Conservation (phyloP, 1,140 invertebrate species). For the Vanessa atalanta region DNA sequence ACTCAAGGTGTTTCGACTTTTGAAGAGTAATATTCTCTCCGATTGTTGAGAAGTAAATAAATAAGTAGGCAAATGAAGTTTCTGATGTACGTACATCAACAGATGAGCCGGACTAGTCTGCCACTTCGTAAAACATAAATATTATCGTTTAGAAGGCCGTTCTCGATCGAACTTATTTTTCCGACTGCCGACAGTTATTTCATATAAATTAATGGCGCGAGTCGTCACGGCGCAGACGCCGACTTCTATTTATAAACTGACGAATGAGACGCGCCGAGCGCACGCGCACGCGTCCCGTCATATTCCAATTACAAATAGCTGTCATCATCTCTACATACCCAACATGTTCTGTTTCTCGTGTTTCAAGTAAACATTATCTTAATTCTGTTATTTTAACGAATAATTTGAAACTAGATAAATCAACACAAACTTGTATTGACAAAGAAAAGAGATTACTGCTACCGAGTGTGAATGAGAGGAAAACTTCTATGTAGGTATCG, state of each 20-base stretch:
- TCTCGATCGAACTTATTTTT: constrained; percentile 78
- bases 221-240: constrained; percentile 79
- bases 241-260: constrained; percentile 79
- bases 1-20: constrained; percentile 27
- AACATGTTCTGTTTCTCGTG: constrained; percentile 61
- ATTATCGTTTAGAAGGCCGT: constrained; percentile 77
- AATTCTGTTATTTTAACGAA: constrained; percentile 45
- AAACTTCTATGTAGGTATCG: constrained; percentile 53
- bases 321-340: constrained; percentile 69
- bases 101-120: constrained; percentile 51
- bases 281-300: constrained; percentile 76
- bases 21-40: constrained; percentile 26
- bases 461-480: constrained; percentile 53
- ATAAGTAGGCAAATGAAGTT: constrained; percentile 38
- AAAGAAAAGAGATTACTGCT: not conserved
- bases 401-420: constrained; percentile 33
- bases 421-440: not conserved
- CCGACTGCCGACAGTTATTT: constrained; percentile 80
- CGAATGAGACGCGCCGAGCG: constrained; percentile 78
- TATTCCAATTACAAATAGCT: constrained; percentile 80
- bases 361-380: constrained; percentile 55
- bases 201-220: constrained; percentile 80
- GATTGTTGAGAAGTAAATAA: constrained; percentile 38
- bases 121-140: constrained; percentile 79
- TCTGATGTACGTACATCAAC: constrained; percentile 69